phyloP scores from a whole-genome alignment of 2,113 vertebrate species.

The Phylloscopus trochiloides region DNA sequence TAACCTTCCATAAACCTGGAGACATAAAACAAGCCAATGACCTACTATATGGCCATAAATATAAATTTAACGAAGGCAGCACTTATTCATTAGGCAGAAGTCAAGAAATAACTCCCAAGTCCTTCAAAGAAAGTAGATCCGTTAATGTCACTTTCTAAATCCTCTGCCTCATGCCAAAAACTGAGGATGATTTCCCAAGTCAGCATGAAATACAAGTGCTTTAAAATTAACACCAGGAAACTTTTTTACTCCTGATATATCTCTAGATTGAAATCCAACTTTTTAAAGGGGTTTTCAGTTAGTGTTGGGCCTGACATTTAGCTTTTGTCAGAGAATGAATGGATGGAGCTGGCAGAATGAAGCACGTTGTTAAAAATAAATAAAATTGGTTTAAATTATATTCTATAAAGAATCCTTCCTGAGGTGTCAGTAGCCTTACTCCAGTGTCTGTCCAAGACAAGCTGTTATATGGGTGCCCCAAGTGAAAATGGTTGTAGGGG shows the following conservation, averaged over 20 bases:
- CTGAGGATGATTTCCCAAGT: constrained; percentile 38
- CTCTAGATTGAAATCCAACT: neutral
- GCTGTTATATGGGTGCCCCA: neutral
- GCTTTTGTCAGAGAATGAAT: neutral
- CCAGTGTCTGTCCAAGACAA: neutral
- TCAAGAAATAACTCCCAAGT: constrained; percentile 71
- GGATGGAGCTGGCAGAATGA: neutral
- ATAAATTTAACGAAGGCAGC: constrained; percentile 68
- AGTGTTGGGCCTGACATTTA: neutral
- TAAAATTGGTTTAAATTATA: neutral
- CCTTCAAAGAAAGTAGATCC: constrained; percentile 65
- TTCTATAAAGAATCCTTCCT: neutral
- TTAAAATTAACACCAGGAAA: constrained; percentile 40
- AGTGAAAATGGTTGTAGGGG: neutral
- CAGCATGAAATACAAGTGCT: constrained; percentile 43
- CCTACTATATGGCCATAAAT: constrained; percentile 64
- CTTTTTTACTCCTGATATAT: neutral
- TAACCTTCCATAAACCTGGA: constrained; percentile 65
- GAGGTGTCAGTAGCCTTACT: neutral
- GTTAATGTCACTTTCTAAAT: constrained; percentile 57
- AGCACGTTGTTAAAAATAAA: neutral
- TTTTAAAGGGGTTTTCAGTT: constrained; percentile 7
- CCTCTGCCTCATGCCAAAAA: constrained; percentile 46
- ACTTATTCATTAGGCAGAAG: constrained; percentile 67
- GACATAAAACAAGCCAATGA: constrained; percentile 69